These are phyloP conservation scores for Subacronicta megacephala DNA, from an alignment of 2,888 invertebrate species.

Conservation along the genomic window DNA sequence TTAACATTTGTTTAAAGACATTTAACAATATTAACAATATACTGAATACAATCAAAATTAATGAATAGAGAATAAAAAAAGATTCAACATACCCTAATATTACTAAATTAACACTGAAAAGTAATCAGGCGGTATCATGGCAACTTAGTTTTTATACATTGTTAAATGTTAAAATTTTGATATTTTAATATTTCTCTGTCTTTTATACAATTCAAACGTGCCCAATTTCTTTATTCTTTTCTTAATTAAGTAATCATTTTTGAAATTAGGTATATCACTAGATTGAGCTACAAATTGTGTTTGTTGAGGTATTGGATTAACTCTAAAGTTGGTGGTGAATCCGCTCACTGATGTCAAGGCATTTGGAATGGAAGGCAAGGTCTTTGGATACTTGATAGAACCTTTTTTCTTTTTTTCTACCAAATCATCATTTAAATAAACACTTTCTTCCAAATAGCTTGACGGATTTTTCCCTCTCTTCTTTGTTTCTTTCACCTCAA, in stretches of 20 bases:
- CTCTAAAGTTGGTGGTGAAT: constrained; percentile 81
- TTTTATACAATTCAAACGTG: constrained; percentile 77
- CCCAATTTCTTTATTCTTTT: constrained; percentile 76
- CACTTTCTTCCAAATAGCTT: constrained; percentile 81
- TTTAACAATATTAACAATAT: constrained; percentile 30
- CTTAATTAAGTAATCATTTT: constrained; percentile 71
- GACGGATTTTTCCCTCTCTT: constrained; percentile 78
- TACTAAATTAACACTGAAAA: constrained; percentile 44
- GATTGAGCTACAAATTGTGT: constrained; percentile 76
- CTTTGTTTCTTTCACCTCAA: constrained; percentile 73
- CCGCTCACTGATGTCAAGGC: constrained; percentile 77
- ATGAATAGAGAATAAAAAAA: constrained; percentile 14
- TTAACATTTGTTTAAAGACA: constrained; percentile 17
- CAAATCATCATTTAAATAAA: constrained; percentile 74
- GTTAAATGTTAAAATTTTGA: constrained; percentile 76
- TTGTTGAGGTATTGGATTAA: constrained; percentile 74
- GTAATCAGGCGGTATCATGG: constrained; percentile 56
- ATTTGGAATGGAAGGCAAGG: constrained; percentile 80
- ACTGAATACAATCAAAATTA: constrained; percentile 19
- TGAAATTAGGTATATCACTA: constrained; percentile 71
- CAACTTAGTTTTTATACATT: constrained; percentile 14
- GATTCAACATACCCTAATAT: constrained; percentile 22
- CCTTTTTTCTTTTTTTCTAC: constrained; percentile 62
- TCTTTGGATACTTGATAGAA: constrained; percentile 72
- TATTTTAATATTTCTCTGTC: constrained; percentile 74